Base-by-base conservation (phyloP, 2,797 vertebrate genomes). In the Micropoecilia bifurca region DNA sequence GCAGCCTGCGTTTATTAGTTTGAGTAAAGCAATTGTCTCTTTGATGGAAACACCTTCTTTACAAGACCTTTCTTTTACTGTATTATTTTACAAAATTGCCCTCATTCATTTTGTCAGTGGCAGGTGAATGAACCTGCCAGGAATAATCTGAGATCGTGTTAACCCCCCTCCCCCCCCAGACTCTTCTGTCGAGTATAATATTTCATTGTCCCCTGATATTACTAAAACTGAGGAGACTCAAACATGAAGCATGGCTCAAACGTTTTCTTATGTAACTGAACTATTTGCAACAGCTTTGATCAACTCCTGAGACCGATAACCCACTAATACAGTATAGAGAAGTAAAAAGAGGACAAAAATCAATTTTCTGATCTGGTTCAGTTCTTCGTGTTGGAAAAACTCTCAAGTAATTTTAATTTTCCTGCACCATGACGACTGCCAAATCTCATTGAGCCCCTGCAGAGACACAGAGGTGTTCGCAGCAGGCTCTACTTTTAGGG, bases 61-160 rank as follows among this genome's bases (percentile, higher is more conserved):
- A 91, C 91, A 92, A 90, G 89, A 86, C 88, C 89, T 90, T 89
- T 88, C 80, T 92, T 94, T 93, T 95, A 76, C 95, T 95, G 97
- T 97, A 96, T 98, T 97, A 97, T 97, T 97, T 97, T 95, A 95
- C 94, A 93, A 97, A 97, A 98, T 98, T 98, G 95, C 95, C 95
- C 95, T 96, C 97, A 96, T 99, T 97, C 95, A 97, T 99, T 97
- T 96, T 93, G 91, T 93, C 88, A 93, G 94, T 96, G 97, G 96
- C 96, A 97, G 95, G 95, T 96, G 90, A 97, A 97, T 97, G 96
- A 97, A 97, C 96, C 96, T 97, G 95, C 93, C 95, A 96, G 96
- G 96, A 95, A 96, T 97, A 96, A 96, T 96, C 95, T 94, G 86
- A 91, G 87, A 93, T 93, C 95, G 90, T 94, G 96, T 96, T 96